These are phyloP conservation scores for Adela reaumurella DNA, from an alignment of 2,888 invertebrate species.

Conservation along the genomic window DNA sequence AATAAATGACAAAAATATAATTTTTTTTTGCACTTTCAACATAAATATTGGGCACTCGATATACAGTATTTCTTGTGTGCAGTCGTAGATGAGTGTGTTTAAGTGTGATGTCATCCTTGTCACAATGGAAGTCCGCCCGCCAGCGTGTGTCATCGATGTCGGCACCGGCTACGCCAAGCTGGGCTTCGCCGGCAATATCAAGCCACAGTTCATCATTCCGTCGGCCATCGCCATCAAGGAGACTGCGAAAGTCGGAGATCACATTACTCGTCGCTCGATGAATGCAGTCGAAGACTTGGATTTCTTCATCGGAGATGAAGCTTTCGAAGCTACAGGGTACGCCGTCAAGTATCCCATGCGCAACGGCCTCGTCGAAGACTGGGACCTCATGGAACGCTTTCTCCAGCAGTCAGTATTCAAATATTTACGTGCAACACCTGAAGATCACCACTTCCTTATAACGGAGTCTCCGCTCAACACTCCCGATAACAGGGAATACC, in stretches of 20 bases:
- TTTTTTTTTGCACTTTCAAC: too few species aligned
- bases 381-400: conserved; percentile 99
- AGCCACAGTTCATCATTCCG: conserved; percentile 99
- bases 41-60: too few species aligned
- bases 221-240: conserved; percentile 99
- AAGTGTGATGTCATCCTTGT: too few species aligned
- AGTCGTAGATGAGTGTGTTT: too few species aligned
- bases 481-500: conserved; percentile 95
- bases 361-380: conserved; percentile 98
- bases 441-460: conserved; percentile 97
- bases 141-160: conserved; percentile 98
- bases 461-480: conserved; percentile 99
- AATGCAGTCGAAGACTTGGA: conserved; percentile 98
- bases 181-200: conserved; percentile 98
- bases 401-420: conserved; percentile 99
- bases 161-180: conserved; percentile 99
- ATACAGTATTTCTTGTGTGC: too few species aligned
- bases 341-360: conserved; percentile 98
- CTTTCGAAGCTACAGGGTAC: conserved; percentile 95
- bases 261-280: conserved; percentile 81
- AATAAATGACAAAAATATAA: too few species aligned
- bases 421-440: conserved; percentile 96
- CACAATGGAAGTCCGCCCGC: conserved; percentile 75
- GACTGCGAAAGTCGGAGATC: conserved; percentile 93
- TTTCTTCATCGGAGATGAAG: conserved; percentile 99